Percentiles rank a stretch among this genome's conserved stretches.
These are phyloP conservation scores for Acleris laterana DNA, from an alignment of 2,888 invertebrate genomes.

Conservation along the genomic window DNA sequence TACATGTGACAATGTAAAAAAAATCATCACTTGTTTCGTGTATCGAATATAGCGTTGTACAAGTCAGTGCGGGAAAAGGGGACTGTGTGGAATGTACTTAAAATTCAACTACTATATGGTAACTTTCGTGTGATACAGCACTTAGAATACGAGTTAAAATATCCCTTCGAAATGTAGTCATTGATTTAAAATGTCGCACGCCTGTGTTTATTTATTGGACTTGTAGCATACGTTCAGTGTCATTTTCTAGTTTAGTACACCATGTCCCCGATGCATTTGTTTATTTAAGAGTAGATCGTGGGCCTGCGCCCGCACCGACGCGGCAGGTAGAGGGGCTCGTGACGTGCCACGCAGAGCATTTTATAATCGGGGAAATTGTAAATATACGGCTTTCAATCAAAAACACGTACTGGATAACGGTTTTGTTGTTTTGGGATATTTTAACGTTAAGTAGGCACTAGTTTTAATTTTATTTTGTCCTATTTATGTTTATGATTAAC, in stretches of 20 bases:
- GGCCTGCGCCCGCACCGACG: slow-evolving; percentile 52
- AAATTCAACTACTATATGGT: slow-evolving; percentile 43
- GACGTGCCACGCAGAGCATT: slow-evolving; percentile 49
- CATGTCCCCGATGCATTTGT: slow-evolving; percentile 56
- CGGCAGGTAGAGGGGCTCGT: slow-evolving; percentile 43
- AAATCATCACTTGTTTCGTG: not conserved
- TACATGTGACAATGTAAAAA: slow-evolving; percentile 12
- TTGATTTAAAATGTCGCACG: slow-evolving; percentile 43
- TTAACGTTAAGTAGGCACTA: slow-evolving; percentile 59
- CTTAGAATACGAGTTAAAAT: slow-evolving; percentile 42
- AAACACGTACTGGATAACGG: slow-evolving; percentile 36
- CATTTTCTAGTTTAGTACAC: slow-evolving; percentile 46
- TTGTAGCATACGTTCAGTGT: slow-evolving; percentile 34
- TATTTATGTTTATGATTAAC: slow-evolving; percentile 70
- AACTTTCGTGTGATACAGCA: slow-evolving; percentile 66
- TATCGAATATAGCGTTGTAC: not conserved
- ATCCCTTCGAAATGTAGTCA: slow-evolving; percentile 44
- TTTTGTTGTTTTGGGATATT: slow-evolving; percentile 51
- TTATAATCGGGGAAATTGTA: slow-evolving; percentile 62
- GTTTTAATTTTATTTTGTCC: slow-evolving; percentile 61
- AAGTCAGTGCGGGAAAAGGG: slow-evolving; percentile 31
- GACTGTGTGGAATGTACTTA: slow-evolving; percentile 35
- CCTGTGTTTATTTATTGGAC: slow-evolving; percentile 44
- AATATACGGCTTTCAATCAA: slow-evolving; percentile 45
- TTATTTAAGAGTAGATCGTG: slow-evolving; percentile 52